phyloP scores from a whole-genome alignment of 2,888 invertebrate genomes.

The Diploptera punctata region DNA sequence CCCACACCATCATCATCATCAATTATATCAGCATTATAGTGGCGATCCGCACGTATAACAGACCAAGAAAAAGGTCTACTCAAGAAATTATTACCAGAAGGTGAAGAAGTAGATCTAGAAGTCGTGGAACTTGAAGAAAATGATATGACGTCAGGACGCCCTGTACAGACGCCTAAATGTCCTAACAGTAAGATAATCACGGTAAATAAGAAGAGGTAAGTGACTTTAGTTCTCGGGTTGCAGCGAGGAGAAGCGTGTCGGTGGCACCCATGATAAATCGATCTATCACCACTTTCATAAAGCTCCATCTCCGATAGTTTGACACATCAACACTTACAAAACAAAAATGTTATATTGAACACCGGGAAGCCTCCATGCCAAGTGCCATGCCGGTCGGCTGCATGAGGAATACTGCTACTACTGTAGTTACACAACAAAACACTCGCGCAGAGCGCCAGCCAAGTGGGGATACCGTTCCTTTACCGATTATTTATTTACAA shows the following conservation, averaged over 20 bases:
- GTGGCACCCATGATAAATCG: not conserved
- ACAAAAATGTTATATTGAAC: too few relatives aligned
- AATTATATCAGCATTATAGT: not conserved
- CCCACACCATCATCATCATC: not conserved
- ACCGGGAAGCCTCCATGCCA: not conserved
- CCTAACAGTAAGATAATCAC: slow-evolving; percentile 10
- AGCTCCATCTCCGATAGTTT: too few relatives aligned
- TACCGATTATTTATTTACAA: slow-evolving; percentile 4
- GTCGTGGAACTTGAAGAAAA: not conserved
- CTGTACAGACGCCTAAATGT: slow-evolving; percentile 15
- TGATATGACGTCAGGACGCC: not conserved
- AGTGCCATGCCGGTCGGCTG: not conserved
- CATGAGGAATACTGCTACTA: not conserved
- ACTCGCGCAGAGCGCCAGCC: not conserved
- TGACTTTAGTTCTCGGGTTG: not conserved
- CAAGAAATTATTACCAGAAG: slow-evolving; percentile 20
- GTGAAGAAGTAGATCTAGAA: slow-evolving; percentile 8
- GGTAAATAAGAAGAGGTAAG: not conserved
- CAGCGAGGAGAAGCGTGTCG: not conserved
- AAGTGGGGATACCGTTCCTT: not conserved
- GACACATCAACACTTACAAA: too few relatives aligned
- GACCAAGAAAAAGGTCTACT: slow-evolving; percentile 24
- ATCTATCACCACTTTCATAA: not conserved
- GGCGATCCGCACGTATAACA: slow-evolving; percentile 9
- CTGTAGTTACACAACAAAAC: not conserved